These are phyloP conservation scores for Sander lucioperca DNA, from an alignment of 2,113 vertebrate genomes.

Conservation along the genomic window DNA sequence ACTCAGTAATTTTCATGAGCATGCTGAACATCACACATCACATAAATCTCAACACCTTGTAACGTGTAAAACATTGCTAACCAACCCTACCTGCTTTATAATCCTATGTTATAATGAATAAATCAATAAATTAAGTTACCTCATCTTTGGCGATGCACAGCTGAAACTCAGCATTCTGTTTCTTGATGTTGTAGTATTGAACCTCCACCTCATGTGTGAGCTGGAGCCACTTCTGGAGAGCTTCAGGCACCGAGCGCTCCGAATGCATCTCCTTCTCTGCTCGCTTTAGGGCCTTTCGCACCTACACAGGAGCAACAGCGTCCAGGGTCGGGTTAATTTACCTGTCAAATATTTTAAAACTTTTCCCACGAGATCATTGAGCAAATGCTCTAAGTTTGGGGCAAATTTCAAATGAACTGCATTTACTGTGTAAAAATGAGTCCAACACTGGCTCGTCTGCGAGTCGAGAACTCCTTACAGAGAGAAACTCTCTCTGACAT, in stretches of 20 bases:
- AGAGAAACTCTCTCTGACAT: constrained; percentile 10
- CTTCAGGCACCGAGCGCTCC: constrained; percentile 95
- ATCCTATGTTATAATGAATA: not conserved
- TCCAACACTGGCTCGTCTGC: not conserved
- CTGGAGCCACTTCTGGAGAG: constrained; percentile 98
- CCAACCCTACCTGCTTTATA: not conserved
- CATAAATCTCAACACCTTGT: no score
- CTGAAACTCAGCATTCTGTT: constrained; percentile 96
- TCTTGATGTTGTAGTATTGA: constrained; percentile 99
- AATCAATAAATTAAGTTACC: constrained; percentile 75
- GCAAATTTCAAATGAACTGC: constrained; percentile 17
- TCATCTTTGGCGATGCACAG: constrained; percentile 95
- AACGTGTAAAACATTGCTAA: no score
- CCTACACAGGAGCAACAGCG: constrained; percentile 79
- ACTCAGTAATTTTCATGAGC: no score
- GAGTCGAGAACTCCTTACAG: constrained; percentile 10
- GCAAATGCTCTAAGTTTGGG: constrained; percentile 21
- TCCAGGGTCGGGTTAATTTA: not conserved
- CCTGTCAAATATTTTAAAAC: not conserved
- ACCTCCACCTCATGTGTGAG: constrained; percentile 98
- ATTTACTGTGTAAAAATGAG: constrained; percentile 12
- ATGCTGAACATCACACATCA: no score
- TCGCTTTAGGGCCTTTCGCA: constrained; percentile 96
- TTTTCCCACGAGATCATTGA: not conserved
- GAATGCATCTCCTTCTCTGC: constrained; percentile 96